Evolutionary conservation across 2,113 vertebrate species (phyloP).

Genomic region (Myodes glareolus): DNA sequence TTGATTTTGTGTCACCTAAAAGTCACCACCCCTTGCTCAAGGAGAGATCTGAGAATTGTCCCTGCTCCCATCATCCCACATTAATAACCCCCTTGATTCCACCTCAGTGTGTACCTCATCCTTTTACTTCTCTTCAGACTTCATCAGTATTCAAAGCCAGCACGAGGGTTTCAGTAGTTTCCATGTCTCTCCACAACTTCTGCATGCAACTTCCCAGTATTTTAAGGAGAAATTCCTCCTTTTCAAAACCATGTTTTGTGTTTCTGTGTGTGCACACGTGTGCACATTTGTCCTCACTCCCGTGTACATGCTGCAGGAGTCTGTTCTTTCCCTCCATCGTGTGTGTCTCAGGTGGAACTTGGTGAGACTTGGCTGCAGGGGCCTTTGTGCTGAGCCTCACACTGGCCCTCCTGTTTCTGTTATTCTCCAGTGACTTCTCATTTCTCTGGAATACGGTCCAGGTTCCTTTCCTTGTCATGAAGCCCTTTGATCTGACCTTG

Average conservation of each 20-base stretch:
- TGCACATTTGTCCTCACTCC: not conserved
- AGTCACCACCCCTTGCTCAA: not conserved
- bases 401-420: not conserved
- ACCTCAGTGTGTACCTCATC: not conserved
- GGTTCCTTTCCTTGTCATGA: not conserved
- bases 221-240: constrained; percentile 43
- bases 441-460: not conserved
- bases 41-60: not conserved
- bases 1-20: not conserved
- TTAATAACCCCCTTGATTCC: not conserved
- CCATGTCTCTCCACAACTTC: not conserved
- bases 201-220: not conserved
- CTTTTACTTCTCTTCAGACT: not conserved
- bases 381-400: not conserved
- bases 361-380: not conserved
- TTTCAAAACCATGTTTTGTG: not conserved
- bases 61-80: not conserved
- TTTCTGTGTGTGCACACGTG: not conserved
- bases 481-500: not conserved
- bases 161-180: not conserved
- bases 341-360: too few species aligned
- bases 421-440: not conserved
- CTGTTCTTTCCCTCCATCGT: not conserved
- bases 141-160: not conserved
- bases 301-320: not conserved